Percentiles rank a stretch among this genome's conserved stretches.
These are phyloP conservation scores for Ctenopoma kingsleyae DNA, from an alignment of 2,797 vertebrate species.

Conservation along the genomic window DNA sequence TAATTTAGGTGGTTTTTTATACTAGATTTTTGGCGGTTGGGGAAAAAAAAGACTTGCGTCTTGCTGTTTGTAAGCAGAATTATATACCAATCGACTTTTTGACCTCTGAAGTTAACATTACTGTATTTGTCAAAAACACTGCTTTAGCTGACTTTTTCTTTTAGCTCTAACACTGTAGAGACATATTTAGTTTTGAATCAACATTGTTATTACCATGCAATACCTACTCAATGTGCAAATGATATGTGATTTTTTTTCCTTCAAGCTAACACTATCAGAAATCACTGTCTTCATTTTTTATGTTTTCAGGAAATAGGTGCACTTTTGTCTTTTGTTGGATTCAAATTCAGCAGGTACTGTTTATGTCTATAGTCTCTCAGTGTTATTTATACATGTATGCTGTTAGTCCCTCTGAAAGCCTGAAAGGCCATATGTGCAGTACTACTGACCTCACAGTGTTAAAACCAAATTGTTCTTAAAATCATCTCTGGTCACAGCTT, in stretches of 20 bases:
- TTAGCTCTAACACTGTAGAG: slow-evolving; percentile 20
- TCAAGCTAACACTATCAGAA: slow-evolving; percentile 41
- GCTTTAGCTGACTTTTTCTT: slow-evolving; percentile 17
- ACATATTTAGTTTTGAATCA: slow-evolving; percentile 35
- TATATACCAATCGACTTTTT: slow-evolving; percentile 27
- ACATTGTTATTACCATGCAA: slow-evolving; percentile 47
- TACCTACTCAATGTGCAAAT: slow-evolving; percentile 69
- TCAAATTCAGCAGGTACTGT: slow-evolving; percentile 70
- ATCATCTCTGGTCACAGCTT: slow-evolving; percentile 35
- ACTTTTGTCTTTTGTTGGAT: slow-evolving; percentile 63
- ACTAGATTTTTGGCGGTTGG: slow-evolving; percentile 32
- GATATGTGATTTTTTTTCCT: slow-evolving; percentile 59
- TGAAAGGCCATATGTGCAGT: slow-evolving; percentile 66
- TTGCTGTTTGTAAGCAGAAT: slow-evolving; percentile 24
- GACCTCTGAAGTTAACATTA: slow-evolving; percentile 40
- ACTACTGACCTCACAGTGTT: slow-evolving; percentile 72
- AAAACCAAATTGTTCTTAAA: slow-evolving; percentile 69
- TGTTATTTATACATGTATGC: slow-evolving; percentile 55
- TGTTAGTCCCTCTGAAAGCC: slow-evolving; percentile 51
- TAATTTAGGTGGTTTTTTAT: slow-evolving; percentile 49
- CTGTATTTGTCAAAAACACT: slow-evolving; percentile 33
- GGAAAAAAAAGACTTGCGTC: slow-evolving; percentile 22
- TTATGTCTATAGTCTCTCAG: slow-evolving; percentile 42
- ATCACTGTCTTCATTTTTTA: slow-evolving; percentile 38
- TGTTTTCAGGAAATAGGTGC: slow-evolving; percentile 62